A percentile compares a stretch with the other conserved stretches of the same genome.
Conservation (phyloP, 2,888 invertebrate genomes). For the Eupithecia tripunctaria region DNA sequence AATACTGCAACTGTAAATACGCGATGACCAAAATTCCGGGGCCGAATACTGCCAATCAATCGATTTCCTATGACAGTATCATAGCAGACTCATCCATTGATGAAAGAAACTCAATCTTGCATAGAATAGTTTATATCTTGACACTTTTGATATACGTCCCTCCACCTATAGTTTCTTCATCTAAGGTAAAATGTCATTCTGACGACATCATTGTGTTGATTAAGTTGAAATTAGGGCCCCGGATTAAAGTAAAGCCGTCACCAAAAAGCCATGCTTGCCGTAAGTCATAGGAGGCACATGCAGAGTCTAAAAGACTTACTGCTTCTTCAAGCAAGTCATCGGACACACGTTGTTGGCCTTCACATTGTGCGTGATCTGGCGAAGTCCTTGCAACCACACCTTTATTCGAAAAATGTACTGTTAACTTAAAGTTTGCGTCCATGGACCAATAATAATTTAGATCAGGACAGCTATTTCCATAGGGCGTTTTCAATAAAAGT, state of each 20-base stretch:
- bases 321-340: constrained; percentile 99
- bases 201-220: too few species aligned
- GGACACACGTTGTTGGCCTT: constrained; percentile 99
- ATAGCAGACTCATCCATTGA: too few species aligned
- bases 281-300: constrained; percentile 18
- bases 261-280: constrained; percentile 20
- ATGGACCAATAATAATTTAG: neutral
- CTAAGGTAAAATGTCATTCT: too few species aligned
- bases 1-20: constrained; percentile 2
- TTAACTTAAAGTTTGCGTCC: constrained; percentile 23
- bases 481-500: neutral
- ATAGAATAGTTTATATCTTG: too few species aligned
- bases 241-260: constrained; percentile 3
- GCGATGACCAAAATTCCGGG: neutral
- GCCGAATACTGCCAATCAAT: too few species aligned
- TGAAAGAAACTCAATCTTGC: too few species aligned
- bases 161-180: too few species aligned
- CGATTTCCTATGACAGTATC: too few species aligned
- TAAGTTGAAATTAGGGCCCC: too few species aligned
- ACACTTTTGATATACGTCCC: too few species aligned
- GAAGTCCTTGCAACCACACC: constrained; percentile 97
- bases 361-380: constrained; percentile 98
- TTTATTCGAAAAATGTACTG: constrained; percentile 67
- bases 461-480: neutral
- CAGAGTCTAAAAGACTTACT: constrained; percentile 90